These are phyloP conservation scores for Cryptus viduatorius DNA, from an alignment of 2,888 invertebrate species.

Conservation along the genomic window DNA sequence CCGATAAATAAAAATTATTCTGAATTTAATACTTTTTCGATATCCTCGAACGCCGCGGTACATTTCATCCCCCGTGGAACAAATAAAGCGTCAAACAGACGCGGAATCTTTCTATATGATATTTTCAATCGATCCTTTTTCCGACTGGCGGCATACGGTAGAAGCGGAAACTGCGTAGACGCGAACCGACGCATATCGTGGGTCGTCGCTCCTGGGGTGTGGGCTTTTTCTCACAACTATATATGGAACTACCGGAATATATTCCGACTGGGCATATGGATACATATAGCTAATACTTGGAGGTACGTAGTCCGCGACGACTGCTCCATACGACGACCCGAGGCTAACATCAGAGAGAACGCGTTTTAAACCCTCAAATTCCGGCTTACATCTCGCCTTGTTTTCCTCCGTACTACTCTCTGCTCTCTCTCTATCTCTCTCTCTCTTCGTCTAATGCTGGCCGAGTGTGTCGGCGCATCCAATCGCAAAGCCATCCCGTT, in stretches of 20 bases:
- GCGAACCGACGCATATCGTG: conserved; percentile 35
- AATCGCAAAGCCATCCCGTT: conserved; percentile 70
- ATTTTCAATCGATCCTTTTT: conserved; percentile 34
- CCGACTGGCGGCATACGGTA: neutral
- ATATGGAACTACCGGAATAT: too few species aligned
- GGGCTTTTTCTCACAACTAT: neutral
- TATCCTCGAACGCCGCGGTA: neutral
- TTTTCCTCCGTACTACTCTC: conserved; percentile 21
- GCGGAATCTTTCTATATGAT: conserved; percentile 7
- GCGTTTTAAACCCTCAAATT: conserved; percentile 71
- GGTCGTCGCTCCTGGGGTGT: conserved; percentile 4
- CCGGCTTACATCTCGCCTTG: conserved; percentile 70
- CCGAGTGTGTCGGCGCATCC: conserved; percentile 55
- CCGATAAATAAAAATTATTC: neutral
- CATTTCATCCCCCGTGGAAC: too few species aligned
- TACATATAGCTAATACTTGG: neutral
- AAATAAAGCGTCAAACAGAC: too few species aligned
- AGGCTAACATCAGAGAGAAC: conserved; percentile 57
- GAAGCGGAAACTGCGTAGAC: conserved; percentile 15
- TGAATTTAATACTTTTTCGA: neutral
- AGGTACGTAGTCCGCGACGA: neutral
- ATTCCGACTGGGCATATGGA: neutral
- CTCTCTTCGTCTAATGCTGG: neutral
- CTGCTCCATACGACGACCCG: neutral
- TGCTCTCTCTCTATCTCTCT: conserved; percentile 21